Evolutionary conservation across 2,888 invertebrate genomes (phyloP).

Genomic region (Microctonus aethiopoides): DNA sequence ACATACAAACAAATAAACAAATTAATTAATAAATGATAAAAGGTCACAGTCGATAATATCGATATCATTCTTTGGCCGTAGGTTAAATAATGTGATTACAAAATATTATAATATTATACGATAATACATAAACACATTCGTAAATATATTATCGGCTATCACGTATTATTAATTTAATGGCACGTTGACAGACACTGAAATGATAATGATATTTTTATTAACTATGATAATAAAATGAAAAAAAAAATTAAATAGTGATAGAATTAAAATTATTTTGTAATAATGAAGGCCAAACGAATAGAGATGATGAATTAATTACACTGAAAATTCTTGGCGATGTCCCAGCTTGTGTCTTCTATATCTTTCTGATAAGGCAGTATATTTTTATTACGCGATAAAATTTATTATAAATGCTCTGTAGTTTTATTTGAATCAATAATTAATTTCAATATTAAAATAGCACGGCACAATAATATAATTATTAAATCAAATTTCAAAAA

Average conservation of each 20-base stretch:
- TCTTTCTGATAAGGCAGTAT: background rate
- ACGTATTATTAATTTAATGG: conserved; percentile 22
- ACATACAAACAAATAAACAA: background rate
- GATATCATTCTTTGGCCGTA: conserved; percentile 1
- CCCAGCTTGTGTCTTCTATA: background rate
- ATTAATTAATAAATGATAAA: conserved; percentile 1
- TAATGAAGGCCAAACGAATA: background rate
- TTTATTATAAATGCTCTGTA: background rate
- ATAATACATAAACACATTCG: background rate
- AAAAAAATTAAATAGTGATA: background rate
- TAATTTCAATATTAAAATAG: background rate
- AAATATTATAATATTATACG: conserved; percentile 2
- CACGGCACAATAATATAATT: conserved; percentile 4
- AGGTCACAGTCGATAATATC: conserved; percentile 24
- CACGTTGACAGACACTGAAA: conserved; percentile 26
- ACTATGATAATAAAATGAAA: conserved; percentile 2
- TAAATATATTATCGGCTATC: conserved; percentile 17
- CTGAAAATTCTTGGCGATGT: background rate
- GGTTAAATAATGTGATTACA: conserved; percentile 3
- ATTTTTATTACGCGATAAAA: background rate
- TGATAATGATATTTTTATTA: background rate
- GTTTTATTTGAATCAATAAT: background rate
- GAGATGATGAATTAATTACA: background rate
- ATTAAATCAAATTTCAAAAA: too few relatives aligned
- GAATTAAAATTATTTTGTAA: background rate